Evolutionary conservation across 1,140 invertebrate genomes (phyloP).

Genomic region (Drosophila lacertosa): DNA sequence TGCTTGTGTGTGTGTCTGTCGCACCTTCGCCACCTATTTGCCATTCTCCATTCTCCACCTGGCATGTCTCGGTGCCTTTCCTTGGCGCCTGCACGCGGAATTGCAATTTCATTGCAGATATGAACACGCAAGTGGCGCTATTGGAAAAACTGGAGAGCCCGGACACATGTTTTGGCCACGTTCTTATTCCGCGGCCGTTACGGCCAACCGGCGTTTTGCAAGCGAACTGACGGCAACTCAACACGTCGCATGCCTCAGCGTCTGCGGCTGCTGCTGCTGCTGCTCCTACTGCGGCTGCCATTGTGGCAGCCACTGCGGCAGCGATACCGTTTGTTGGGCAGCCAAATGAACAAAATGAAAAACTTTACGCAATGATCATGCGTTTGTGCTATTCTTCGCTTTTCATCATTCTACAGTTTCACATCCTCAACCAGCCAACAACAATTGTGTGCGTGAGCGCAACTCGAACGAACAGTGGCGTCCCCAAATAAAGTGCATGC

Average conservation of each 20-base stretch:
- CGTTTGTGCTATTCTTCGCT: conserved; percentile 60
- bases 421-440: conserved; percentile 56
- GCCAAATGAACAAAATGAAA: conserved; percentile 38
- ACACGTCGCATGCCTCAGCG: conserved; percentile 18
- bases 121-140: conserved; percentile 22
- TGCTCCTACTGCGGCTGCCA: background rate
- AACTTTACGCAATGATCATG: conserved; percentile 80
- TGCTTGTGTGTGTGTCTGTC: too few relatives aligned
- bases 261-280: background rate
- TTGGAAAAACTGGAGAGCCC: conserved; percentile 21
- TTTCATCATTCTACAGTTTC: conserved; percentile 77
- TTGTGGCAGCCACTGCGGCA: conserved; percentile 7
- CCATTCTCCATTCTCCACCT: background rate
- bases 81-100: conserved; percentile 18
- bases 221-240: conserved; percentile 64
- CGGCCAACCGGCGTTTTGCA: conserved; percentile 76
- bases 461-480: conserved; percentile 31
- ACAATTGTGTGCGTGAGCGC: conserved; percentile 21
- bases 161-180: conserved; percentile 45
- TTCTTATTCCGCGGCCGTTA: conserved; percentile 49
- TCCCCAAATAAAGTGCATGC: conserved; percentile 18
- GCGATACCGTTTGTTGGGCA: conserved; percentile 11
- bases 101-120: conserved; percentile 41
- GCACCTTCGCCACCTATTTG: background rate
- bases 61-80: background rate